Evolutionary conservation across 1,140 invertebrate genomes (phyloP).

Genomic region (Atta texana): DNA sequence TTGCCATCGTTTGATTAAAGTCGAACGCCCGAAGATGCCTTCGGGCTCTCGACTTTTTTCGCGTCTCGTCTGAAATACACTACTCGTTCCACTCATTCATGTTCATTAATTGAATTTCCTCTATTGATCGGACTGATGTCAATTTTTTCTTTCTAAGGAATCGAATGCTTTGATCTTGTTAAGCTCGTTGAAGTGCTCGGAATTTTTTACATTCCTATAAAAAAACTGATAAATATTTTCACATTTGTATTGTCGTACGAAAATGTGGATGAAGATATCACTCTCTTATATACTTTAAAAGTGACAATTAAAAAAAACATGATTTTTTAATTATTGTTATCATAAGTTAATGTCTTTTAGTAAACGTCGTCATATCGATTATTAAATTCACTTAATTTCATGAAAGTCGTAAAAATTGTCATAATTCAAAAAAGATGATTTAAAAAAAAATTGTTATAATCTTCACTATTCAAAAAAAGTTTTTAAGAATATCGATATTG

Average conservation of each 20-base stretch:
- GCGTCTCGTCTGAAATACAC: conserved; percentile 35
- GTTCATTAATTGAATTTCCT: conserved; percentile 53
- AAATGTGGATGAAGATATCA: neutral
- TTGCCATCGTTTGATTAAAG: conserved; percentile 48
- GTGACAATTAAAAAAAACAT: too few species aligned
- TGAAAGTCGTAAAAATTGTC: too few species aligned
- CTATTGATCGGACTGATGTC: conserved; percentile 8
- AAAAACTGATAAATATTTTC: conserved; percentile 15
- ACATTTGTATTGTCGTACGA: neutral
- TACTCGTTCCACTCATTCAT: conserved; percentile 45
- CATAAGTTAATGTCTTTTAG: too few species aligned
- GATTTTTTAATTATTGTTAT: too few species aligned
- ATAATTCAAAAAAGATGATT: too few species aligned
- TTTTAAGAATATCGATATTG: too few species aligned
- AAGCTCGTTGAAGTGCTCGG: conserved; percentile 10
- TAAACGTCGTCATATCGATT: too few species aligned
- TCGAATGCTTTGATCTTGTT: conserved; percentile 40
- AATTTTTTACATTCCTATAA: conserved; percentile 2
- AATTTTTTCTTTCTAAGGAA: conserved; percentile 28
- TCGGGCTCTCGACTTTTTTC: conserved; percentile 14
- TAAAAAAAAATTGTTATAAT: too few species aligned
- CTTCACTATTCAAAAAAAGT: too few species aligned
- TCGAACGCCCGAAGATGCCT: conserved; percentile 29
- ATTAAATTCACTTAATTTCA: too few species aligned
- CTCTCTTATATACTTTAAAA: too few species aligned